These are phyloP conservation scores for Crotalus horridus DNA, from an alignment of 2,113 vertebrate genomes.

Conservation along the genomic window DNA sequence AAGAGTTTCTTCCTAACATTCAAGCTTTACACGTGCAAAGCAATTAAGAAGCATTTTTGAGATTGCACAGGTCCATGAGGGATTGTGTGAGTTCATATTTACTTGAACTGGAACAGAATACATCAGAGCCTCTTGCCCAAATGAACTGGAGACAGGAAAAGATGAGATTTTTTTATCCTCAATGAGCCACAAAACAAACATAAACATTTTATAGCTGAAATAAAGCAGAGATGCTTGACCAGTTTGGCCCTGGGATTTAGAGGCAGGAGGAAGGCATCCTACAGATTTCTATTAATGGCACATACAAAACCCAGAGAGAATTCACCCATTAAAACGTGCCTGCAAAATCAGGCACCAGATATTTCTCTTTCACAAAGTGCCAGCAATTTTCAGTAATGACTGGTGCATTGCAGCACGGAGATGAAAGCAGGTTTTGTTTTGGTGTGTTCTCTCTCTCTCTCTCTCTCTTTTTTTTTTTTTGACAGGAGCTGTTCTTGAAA, in stretches of 20 bases:
- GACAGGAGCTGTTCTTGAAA: slow-evolving; percentile 16
- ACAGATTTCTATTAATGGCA: not conserved
- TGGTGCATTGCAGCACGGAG: not conserved
- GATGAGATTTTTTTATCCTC: not conserved
- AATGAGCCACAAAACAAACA: not conserved
- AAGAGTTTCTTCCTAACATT: not conserved
- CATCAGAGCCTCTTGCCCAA: not conserved
- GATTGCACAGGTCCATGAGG: not conserved
- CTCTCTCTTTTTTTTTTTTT: not conserved
- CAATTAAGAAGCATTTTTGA: not conserved
- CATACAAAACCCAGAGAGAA: not conserved
- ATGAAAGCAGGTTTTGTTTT: slow-evolving; percentile 23
- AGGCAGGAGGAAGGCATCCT: not conserved
- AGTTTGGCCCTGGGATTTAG: not conserved
- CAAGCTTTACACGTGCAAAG: not conserved
- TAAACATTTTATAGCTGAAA: not conserved
- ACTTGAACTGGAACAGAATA: not conserved
- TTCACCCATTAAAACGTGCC: no score
- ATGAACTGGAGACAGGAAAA: not conserved
- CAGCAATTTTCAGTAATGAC: not conserved
- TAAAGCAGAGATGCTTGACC: not conserved
- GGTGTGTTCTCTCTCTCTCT: not conserved
- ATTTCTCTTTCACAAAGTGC: not conserved
- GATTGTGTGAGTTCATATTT: not conserved
- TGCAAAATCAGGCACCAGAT: not conserved